Base-by-base conservation (phyloP, 2,888 invertebrate species). In the Eueremaeus valkanovi region DNA sequence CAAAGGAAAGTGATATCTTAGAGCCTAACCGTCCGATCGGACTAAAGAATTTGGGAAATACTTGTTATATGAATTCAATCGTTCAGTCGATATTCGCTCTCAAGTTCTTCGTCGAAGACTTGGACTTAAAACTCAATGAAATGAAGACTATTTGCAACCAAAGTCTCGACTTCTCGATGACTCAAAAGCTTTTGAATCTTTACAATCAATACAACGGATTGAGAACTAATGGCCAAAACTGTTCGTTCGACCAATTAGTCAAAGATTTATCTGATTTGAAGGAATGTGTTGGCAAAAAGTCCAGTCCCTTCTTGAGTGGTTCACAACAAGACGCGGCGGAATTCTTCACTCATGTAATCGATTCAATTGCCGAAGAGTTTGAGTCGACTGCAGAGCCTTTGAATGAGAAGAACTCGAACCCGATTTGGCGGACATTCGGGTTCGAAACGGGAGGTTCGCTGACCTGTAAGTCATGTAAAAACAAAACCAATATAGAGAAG, bases 311-410 rank as follows among this genome's bases (percentile, higher is more conserved):
- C n/a, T 8, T 51, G n/a, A 33, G 51, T 27, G 1, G 13, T 18
- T n/a, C 18, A 24, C 76, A 76, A 74, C 76, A 76, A 51, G 76
- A 76, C 68, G 63, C 76, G 9, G 61, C 40, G 18, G 76, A 76
- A n/a, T 76, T 76, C 66, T 76, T 75, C 24, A 31, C 33, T 27
- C 24, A 58, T n/a, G 45, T 74, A 3, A 42, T 76, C 27, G 68
- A 76, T 9, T 29, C 31, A 1, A 63, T 76, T 11, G 42, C 29
- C 9, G 75, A 76, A 29, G 72, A 73, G 29, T 73, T 73, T 33
- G 66, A 76, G 45, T n/a, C 3, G 2, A 18, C 3, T 36, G 16
- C 3, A 45, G 16, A 45, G 18, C 11, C 27, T n/a, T n/a, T n/a
- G 11, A 11, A n/a, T 45, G 6, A 5, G 24, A 45, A 36, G n/a